Evolutionary conservation across 2,888 invertebrate species (phyloP), one percentile per base, ranked within the genome.

Genomic region (Pristionchus entomophagus): DNA sequence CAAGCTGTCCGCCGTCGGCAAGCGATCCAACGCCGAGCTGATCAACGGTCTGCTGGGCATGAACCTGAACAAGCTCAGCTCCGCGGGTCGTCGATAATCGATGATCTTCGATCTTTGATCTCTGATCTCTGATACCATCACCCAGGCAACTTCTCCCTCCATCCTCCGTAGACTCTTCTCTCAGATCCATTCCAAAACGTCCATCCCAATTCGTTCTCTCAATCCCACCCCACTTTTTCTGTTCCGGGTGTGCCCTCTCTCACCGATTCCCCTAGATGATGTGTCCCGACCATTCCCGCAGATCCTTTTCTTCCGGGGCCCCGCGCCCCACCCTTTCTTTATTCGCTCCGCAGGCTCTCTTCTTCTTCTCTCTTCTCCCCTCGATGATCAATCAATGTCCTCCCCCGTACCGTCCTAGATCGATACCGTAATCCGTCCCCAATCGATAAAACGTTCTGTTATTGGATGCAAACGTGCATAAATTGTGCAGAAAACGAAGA

Each of bases 21-120:
- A 92, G 87, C 88, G 92, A 85, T 91, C 91, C 49, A 92, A 92
- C 87, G 92, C 92, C 77, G 92, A 92, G 87, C 90, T 92, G 86
- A 92, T 92, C 88, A 92, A 92, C 89, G 92, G 92, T 35, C 91
- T 92, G 73, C 89, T 92, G 85, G 91, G 92, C 86, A 92, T 92
- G 92, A 91, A 92, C 86, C 88, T 92, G 59, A 91, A 92, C 90
- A 88, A 90, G 83, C 88, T 92, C 81, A 88, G 88, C 69, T 88
- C 87, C 56, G 89, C 89, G 85, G 92, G 92, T 65, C 87, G 90
- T 62, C 85, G 89, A 87, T 88, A 86, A 81, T 38, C 82, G 45
- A 22, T 84, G 83, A 84, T 84, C 83, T 84, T 22, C 65, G 82
- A 62, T 82, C 65, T 65, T 22, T 65, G 65, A 22, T 45, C 62